Conservation (phyloP, 2,888 invertebrate species). For the Drosophila leonis region DNA sequence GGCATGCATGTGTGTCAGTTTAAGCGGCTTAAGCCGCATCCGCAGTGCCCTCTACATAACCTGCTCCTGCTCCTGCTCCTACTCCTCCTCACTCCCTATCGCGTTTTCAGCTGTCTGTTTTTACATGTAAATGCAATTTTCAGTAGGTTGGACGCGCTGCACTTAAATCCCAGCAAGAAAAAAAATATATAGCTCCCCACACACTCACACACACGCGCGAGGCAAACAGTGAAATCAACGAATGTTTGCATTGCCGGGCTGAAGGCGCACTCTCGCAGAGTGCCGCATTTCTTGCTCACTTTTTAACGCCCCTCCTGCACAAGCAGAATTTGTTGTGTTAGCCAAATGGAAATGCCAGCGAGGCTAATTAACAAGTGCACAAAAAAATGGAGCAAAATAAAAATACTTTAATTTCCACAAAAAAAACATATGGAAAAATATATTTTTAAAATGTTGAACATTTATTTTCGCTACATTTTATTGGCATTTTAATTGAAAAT, state of each 20-base stretch:
- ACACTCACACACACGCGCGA: neutral
- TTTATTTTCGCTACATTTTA: slow-evolving; percentile 1
- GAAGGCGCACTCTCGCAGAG: slow-evolving; percentile 35
- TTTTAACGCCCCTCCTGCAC: slow-evolving; percentile 33
- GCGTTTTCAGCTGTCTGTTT: slow-evolving; percentile 48
- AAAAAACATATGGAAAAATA: neutral
- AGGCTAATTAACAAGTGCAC: slow-evolving; percentile 59
- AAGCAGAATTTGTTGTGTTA: slow-evolving; percentile 56
- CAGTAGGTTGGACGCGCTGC: slow-evolving; percentile 52
- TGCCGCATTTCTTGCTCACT: slow-evolving; percentile 64
- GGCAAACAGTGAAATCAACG: slow-evolving; percentile 3
- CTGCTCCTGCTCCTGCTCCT: neutral
- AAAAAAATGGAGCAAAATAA: neutral
- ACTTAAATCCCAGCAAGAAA: slow-evolving; percentile 44
- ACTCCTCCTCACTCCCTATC: neutral
- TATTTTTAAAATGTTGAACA: too few relatives aligned
- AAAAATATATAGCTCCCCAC: slow-evolving; percentile 15
- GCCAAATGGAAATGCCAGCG: slow-evolving; percentile 40
- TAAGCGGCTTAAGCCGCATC: slow-evolving; percentile 75
- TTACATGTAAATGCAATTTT: slow-evolving; percentile 77
- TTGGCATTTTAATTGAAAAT: slow-evolving; percentile 7
- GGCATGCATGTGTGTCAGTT: slow-evolving; percentile 63
- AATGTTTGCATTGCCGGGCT: slow-evolving; percentile 21
- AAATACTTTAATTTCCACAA: neutral
- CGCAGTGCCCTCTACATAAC: slow-evolving; percentile 23